Evolutionary conservation across 2,797 vertebrate genomes (phyloP), one percentile per base, ranked within the genome.

Genomic region (Caiman crocodilus): DNA sequence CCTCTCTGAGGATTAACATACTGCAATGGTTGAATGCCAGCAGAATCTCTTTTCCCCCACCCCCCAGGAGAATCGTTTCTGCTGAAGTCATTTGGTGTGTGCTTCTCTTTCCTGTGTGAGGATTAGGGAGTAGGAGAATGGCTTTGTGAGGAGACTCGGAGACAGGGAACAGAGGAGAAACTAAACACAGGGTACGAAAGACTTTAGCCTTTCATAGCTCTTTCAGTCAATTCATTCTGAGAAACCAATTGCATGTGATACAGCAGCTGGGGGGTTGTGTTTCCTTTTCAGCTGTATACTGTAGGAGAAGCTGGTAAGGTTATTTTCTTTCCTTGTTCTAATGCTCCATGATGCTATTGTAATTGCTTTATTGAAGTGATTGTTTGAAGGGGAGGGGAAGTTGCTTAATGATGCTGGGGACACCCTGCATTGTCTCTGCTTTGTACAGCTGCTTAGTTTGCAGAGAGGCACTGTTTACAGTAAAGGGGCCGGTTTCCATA

Each of bases 251-350:
- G 96, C 96, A 88, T 95, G 95, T 74, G 90, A 90, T 94, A 87
- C 91, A 82, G 96, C 97, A 96, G 96, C 97, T 94, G 95, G 92
- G 95, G 77, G 90, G 89, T 95, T 96, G 94, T 94, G 90, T 97
- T 96, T 96, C 87, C 95, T 94, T 96, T 96, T 94, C 91, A 86
- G 91, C 97, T 86, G 8, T 93, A 83, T 95, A 96, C 96, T 87
- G 92, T 94, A 97, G 95, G 93, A 98, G 92, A 97, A 97, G 95
- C 97, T 92, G 98, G 98, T 98, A 98, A 98, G 98, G 92, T 92
- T 93, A 73, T 88, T 93, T 90, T 55, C 55, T 76, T 87, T 87
- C 61, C 93, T 94, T 93, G 79, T 96, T 92, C 94, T 96, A 2
- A 95, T 90, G 86, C 95, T 97, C 91, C 93, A 25, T 60, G 85